Evolutionary conservation across 1,140 invertebrate genomes (phyloP).

Genomic region (Wiebesia pumilae): DNA sequence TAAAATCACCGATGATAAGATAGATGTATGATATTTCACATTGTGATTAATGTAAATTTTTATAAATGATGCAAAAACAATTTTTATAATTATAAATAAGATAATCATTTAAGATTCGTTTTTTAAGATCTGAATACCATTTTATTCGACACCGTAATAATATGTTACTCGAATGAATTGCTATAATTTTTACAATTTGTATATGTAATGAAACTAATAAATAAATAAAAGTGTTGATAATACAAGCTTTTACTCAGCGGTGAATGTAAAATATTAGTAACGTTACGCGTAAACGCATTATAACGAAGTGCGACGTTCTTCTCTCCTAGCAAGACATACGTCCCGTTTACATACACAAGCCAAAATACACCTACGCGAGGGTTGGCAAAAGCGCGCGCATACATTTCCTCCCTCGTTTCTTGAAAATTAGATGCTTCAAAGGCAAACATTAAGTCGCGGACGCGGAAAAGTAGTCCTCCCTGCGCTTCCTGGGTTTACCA

Average conservation of each 20-base stretch:
- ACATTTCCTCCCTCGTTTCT: constrained; percentile 11
- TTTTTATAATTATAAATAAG: too few species aligned
- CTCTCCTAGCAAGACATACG: neutral
- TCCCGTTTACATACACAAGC: too few species aligned
- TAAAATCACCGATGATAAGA: constrained; percentile 8
- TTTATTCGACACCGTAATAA: neutral
- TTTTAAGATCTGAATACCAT: neutral
- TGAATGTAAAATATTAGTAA: neutral
- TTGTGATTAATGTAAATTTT: neutral
- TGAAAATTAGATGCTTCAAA: constrained; percentile 44
- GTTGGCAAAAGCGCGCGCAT: constrained; percentile 41
- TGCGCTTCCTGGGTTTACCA: neutral
- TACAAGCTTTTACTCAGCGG: neutral
- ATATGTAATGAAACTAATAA: neutral
- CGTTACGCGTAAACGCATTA: neutral
- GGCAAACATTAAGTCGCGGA: constrained; percentile 46
- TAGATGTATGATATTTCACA: neutral
- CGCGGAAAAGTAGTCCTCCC: constrained; percentile 41
- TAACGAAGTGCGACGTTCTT: neutral
- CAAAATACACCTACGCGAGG: constrained; percentile 5
- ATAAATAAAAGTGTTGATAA: neutral
- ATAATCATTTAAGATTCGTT: too few species aligned
- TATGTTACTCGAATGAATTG: neutral
- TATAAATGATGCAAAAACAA: neutral
- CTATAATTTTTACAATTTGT: neutral